A percentile compares a stretch with the other conserved stretches of the same genome.
These are phyloP conservation scores for Drosophila monieri DNA, from an alignment of 2,888 invertebrate species.

Conservation along the genomic window DNA sequence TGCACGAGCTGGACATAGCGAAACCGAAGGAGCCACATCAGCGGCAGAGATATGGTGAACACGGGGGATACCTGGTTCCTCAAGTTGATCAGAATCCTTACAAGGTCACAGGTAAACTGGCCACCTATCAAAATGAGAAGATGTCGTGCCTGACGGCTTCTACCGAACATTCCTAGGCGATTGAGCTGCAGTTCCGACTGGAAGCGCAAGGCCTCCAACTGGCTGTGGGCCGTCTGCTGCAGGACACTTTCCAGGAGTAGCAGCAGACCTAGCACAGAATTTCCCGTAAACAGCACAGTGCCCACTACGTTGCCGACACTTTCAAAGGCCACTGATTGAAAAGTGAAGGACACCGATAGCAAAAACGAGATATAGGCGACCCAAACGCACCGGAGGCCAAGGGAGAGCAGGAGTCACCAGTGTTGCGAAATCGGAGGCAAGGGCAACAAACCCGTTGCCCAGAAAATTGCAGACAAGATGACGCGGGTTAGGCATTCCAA, in stretches of 20 bases:
- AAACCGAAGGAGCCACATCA: conserved; percentile 67
- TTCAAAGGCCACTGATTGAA: rapidly evolving
- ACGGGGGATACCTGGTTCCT: conserved; percentile 33
- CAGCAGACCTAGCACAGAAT: conserved; percentile 37
- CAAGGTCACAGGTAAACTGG: conserved; percentile 46
- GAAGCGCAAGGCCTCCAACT: conserved; percentile 38
- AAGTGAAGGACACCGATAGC: conserved; percentile 6
- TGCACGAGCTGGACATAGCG: conserved; percentile 73
- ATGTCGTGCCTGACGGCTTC: conserved; percentile 20
- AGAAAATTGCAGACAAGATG: conserved; percentile 28
- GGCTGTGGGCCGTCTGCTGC: conserved; percentile 30
- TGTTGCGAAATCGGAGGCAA: conserved; percentile 36
- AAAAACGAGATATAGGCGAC: conserved; percentile 31
- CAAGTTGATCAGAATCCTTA: conserved; percentile 52
- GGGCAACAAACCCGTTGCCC: conserved; percentile 48
- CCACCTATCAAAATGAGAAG: conserved; percentile 44
- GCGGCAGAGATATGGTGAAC: conserved; percentile 56
- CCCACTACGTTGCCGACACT: conserved; percentile 48
- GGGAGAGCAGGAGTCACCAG: conserved; percentile 13
- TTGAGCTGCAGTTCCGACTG: conserved; percentile 53
- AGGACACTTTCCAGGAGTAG: conserved; percentile 54
- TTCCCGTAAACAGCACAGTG: conserved; percentile 35
- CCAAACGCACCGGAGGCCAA: conserved; percentile 49
- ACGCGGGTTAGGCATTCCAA: conserved; percentile 46
- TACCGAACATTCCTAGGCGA: conserved; percentile 52